Evolutionary conservation across 2,113 vertebrate genomes (phyloP).

Genomic region (Halcyon malimbica): DNA sequence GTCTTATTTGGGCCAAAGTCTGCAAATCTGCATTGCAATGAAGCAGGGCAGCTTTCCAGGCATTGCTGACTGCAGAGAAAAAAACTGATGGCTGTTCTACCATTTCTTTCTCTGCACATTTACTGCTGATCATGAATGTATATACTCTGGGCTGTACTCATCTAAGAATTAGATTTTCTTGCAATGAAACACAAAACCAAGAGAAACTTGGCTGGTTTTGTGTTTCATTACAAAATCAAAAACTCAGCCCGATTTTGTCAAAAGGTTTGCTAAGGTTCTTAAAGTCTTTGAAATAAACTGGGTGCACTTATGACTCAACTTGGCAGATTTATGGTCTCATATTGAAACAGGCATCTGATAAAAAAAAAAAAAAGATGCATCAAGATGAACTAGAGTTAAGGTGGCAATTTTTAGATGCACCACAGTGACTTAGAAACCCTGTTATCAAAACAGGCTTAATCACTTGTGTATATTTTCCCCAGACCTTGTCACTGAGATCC

Average conservation of each 20-base stretch:
- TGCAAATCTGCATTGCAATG: slow-evolving; percentile 54
- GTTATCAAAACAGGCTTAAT: background rate
- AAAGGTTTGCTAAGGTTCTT: slow-evolving; percentile 1
- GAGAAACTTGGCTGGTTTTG: slow-evolving; percentile 54
- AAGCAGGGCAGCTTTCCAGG: slow-evolving; percentile 51
- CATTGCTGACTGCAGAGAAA: slow-evolving; percentile 27
- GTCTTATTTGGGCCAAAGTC: slow-evolving; percentile 54
- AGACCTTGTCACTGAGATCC: background rate
- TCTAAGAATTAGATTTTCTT: slow-evolving; percentile 19
- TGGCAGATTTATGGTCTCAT: background rate
- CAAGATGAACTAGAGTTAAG: background rate
- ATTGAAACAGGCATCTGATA: background rate
- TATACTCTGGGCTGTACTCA: background rate
- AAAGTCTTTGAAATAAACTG: slow-evolving; percentile 11
- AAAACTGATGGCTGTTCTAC: slow-evolving; percentile 34
- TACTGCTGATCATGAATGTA: slow-evolving; percentile 36
- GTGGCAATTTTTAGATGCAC: background rate
- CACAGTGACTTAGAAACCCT: background rate
- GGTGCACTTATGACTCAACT: background rate
- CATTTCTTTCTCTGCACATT: slow-evolving; percentile 42
- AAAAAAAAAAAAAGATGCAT: background rate
- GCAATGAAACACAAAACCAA: slow-evolving; percentile 65
- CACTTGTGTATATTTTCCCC: background rate
- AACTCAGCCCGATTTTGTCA: slow-evolving; percentile 9
- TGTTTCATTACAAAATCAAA: slow-evolving; percentile 50